These are phyloP conservation scores for Athene noctua DNA, from an alignment of 2,113 vertebrate genomes.

Conservation along the genomic window DNA sequence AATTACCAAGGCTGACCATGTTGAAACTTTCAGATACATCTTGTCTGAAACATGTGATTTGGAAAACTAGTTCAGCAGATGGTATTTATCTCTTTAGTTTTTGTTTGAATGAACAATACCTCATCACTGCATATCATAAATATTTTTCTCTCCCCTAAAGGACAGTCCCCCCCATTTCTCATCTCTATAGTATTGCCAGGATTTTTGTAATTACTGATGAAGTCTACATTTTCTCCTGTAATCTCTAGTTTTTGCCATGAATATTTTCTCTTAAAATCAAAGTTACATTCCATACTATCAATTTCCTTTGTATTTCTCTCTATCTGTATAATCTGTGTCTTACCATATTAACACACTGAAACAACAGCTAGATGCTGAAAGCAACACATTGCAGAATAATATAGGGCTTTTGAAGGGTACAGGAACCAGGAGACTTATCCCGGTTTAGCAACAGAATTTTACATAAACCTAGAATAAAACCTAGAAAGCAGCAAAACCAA, in stretches of 20 bases:
- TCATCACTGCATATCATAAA: neutral
- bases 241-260: neutral
- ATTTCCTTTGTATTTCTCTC: neutral
- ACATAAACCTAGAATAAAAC: neutral
- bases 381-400: fast-evolving
- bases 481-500: neutral
- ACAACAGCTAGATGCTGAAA: neutral
- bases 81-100: neutral
- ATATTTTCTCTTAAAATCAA: neutral
- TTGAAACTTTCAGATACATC: neutral
- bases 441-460: neutral
- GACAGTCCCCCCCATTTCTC: neutral
- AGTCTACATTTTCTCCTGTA: neutral
- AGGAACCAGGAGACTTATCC: neutral
- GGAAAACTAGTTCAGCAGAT: neutral
- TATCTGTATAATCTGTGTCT: neutral
- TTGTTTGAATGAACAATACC: neutral
- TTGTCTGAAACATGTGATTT: neutral
- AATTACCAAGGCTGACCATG: neutral
- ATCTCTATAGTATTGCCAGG: neutral
- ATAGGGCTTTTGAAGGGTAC: neutral
- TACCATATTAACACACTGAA: neutral
- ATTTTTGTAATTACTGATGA: neutral
- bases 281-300: neutral
- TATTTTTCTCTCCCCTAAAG: neutral